phyloP scores from a whole-genome alignment of 1,140 invertebrate genomes.

The Colletes gigas region DNA sequence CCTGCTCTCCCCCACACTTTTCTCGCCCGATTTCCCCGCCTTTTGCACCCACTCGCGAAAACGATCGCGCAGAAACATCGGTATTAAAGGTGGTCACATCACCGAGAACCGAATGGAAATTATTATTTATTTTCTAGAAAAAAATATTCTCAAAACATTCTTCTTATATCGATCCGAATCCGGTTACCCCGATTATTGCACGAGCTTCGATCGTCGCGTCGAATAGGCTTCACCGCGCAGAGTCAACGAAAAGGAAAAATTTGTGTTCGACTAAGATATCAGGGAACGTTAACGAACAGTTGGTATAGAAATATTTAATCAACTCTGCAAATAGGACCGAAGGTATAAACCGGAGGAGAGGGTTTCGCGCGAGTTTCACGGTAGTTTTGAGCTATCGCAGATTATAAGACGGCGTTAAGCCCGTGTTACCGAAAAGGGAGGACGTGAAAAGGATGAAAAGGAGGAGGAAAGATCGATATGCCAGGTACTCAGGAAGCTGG shows the following conservation, averaged over 20 bases:
- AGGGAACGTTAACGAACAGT: not conserved
- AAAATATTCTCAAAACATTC: too few relatives aligned
- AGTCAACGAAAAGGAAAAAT: too few relatives aligned
- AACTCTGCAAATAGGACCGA: not conserved
- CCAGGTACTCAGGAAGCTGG: constrained; percentile 42
- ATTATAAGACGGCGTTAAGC: constrained; percentile 76
- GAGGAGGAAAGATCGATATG: constrained; percentile 52
- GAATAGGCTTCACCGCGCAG: too few relatives aligned
- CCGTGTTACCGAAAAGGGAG: constrained; percentile 62
- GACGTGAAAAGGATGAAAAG: constrained; percentile 43
- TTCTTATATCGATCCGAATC: too few relatives aligned
- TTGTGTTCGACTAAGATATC: too few relatives aligned
- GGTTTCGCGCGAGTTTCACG: constrained; percentile 43
- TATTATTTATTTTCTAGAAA: too few relatives aligned
- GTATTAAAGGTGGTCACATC: too few relatives aligned
- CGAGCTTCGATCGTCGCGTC: too few relatives aligned
- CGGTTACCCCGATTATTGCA: too few relatives aligned
- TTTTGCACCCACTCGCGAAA: not conserved
- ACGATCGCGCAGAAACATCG: not conserved
- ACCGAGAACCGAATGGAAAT: too few relatives aligned
- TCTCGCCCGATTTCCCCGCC: not conserved
- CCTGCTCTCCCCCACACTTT: constrained; percentile 6
- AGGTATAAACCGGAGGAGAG: not conserved
- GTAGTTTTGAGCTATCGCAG: constrained; percentile 70
- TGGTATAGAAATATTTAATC: not conserved